A percentile compares a stretch with the other conserved stretches of the same genome.
Evolutionary conservation across 1,140 invertebrate species (phyloP).

Genomic region (Ephestia elutella): DNA sequence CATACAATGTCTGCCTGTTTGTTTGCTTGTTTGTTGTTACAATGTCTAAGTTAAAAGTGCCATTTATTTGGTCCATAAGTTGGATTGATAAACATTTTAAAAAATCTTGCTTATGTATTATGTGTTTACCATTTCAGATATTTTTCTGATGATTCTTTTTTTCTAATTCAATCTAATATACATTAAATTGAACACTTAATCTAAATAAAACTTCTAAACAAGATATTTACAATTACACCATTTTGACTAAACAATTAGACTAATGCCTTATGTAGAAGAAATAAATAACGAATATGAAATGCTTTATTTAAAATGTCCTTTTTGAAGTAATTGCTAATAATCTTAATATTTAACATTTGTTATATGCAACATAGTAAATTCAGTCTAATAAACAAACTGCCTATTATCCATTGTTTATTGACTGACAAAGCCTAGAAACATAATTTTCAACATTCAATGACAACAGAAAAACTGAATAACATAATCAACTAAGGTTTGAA

Average conservation of each 20-base stretch:
- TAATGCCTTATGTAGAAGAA: conserved; percentile 67
- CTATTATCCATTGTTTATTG: conserved; percentile 51
- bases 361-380: conserved; percentile 58
- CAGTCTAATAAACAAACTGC: conserved; percentile 61
- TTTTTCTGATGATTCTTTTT: conserved; percentile 39
- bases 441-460: not conserved
- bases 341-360: conserved; percentile 62
- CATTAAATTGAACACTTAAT: conserved; percentile 68
- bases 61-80: conserved; percentile 63
- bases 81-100: conserved; percentile 52
- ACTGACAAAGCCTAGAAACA: conserved; percentile 43
- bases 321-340: conserved; percentile 60
- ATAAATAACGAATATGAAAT: conserved; percentile 74
- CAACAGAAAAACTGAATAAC: conserved; percentile 5
- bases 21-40: conserved; percentile 32
- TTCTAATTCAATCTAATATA: conserved; percentile 63
- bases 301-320: conserved; percentile 64
- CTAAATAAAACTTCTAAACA: conserved; percentile 70
- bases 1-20: conserved; percentile 31
- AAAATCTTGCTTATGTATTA: conserved; percentile 41
- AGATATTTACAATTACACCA: conserved; percentile 68
- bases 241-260: conserved; percentile 68
- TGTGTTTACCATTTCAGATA: conserved; percentile 44
- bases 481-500: conserved; percentile 40
- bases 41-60: conserved; percentile 46